These are phyloP conservation scores for Mythimna impura DNA, from an alignment of 2,888 invertebrate genomes.

Conservation along the genomic window DNA sequence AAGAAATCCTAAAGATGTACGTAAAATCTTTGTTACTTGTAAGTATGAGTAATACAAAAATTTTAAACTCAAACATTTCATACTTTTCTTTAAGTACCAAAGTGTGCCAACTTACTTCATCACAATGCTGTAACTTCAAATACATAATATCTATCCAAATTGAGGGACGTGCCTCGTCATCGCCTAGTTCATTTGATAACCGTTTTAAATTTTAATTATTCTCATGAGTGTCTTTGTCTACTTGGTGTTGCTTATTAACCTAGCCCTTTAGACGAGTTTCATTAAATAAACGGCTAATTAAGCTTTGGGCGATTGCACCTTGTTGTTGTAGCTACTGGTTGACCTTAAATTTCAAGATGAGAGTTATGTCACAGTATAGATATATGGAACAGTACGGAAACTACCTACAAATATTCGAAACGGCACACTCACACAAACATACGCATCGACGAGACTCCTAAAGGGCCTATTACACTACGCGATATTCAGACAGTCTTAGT, in stretches of 20 bases:
- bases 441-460: too few species aligned
- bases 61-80: too few species aligned
- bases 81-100: too few species aligned
- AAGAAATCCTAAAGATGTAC: too few species aligned
- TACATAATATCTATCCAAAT: conserved; percentile 45
- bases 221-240: conserved; percentile 26
- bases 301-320: not conserved
- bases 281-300: conserved; percentile 14
- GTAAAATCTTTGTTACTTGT: too few species aligned
- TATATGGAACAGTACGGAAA: too few species aligned
- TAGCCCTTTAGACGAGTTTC: conserved; percentile 20
- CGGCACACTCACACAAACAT: too few species aligned
- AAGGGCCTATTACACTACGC: too few species aligned
- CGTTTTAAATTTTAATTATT: conserved; percentile 41
- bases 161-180: conserved; percentile 38
- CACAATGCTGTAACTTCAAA: conserved; percentile 44
- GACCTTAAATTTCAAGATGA: not conserved
- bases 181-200: conserved; percentile 24
- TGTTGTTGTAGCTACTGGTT: not conserved
- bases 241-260: conserved; percentile 35
- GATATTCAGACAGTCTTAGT: too few species aligned
- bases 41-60: too few species aligned
- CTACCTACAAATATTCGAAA: too few species aligned
- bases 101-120: conserved; percentile 28
- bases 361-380: too few species aligned